Percentiles rank a stretch among this genome's conserved stretches.
These are phyloP conservation scores for Hetaerina titia DNA, from an alignment of 2,888 invertebrate genomes.

Conservation along the genomic window DNA sequence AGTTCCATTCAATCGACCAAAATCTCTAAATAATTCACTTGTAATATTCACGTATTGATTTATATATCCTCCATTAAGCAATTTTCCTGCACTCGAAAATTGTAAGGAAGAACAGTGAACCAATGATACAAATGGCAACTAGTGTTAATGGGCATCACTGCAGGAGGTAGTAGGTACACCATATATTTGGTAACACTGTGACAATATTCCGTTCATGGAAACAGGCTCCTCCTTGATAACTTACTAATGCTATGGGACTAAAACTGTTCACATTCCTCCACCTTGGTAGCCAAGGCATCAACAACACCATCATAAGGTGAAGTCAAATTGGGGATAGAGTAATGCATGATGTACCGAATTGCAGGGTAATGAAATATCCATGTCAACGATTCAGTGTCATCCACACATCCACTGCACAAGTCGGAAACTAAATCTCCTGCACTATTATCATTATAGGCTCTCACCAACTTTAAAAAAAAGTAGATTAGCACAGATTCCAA, in stretches of 20 bases:
- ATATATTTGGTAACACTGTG: not conserved
- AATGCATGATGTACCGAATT: not conserved
- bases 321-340: not conserved
- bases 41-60: not conserved
- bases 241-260: not conserved
- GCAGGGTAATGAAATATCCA: not conserved
- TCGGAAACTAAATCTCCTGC: not conserved
- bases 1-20: not conserved
- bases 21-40: not conserved
- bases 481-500: not conserved
- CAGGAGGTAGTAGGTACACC: slow-evolving; percentile 11
- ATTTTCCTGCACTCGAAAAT: not conserved
- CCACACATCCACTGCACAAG: not conserved
- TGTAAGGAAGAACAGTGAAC: not conserved
- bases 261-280: not conserved
- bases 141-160: not conserved
- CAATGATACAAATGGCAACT: not conserved
- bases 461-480: not conserved
- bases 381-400: not conserved
- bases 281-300: not conserved
- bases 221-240: not conserved
- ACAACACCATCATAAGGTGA: not conserved
- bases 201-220: not conserved
- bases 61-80: not conserved
- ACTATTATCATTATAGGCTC: not conserved